A percentile compares a stretch with the other conserved stretches of the same genome.
These are phyloP conservation scores for Camelus bactrianus DNA, from an alignment of 2,113 vertebrate genomes.

Conservation along the genomic window DNA sequence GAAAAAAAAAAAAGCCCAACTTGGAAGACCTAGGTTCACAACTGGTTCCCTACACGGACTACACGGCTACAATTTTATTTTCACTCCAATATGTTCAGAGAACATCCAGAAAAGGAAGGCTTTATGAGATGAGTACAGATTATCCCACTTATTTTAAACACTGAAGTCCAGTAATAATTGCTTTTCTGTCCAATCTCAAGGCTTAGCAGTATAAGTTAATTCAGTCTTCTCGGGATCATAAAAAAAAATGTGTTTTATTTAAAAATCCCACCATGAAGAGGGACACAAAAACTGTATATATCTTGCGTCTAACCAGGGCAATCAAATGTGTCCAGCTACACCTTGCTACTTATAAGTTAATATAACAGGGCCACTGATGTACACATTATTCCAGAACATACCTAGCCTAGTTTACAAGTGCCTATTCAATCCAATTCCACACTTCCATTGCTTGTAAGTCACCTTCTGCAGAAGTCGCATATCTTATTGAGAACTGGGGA, in stretches of 20 bases:
- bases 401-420: not conserved
- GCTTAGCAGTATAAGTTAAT: not conserved
- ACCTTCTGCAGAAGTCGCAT: not conserved
- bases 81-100: not conserved
- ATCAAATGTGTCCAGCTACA: not conserved
- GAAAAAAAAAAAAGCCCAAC: not conserved
- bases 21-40: not conserved
- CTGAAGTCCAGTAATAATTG: not conserved
- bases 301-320: not conserved
- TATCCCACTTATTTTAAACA: not conserved
- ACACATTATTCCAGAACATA: not conserved
- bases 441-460: not conserved
- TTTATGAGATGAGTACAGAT: not conserved
- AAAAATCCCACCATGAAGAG: not conserved
- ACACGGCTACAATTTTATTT: not conserved
- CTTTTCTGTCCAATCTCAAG: not conserved
- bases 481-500: not conserved
- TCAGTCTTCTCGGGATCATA: not conserved
- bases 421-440: not conserved
- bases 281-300: not conserved
- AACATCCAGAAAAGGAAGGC: not conserved
- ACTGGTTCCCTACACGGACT: not conserved
- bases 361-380: not conserved
- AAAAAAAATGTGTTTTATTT: not conserved
- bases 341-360: not conserved